Evolutionary conservation across 1,140 invertebrate genomes (phyloP).

Genomic region (Theocolax elegans): DNA sequence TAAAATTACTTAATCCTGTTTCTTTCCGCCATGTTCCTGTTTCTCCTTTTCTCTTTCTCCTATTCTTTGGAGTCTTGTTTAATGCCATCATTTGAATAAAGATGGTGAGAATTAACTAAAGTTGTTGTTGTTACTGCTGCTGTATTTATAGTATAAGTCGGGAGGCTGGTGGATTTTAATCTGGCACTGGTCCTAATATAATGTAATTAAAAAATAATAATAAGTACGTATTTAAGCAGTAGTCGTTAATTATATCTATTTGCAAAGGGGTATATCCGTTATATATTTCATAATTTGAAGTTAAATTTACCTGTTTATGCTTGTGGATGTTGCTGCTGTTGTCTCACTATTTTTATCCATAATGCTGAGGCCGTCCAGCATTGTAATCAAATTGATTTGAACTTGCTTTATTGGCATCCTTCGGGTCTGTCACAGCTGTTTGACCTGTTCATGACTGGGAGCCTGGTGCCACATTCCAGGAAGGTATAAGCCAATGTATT

Average conservation of each 20-base stretch:
- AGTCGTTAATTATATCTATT: no score
- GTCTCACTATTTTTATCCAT: conserved; percentile 88
- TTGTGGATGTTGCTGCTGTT: conserved; percentile 63
- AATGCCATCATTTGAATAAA: no score
- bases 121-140: conserved; percentile 43
- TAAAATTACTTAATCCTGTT: no score
- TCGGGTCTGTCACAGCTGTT: conserved; percentile 56
- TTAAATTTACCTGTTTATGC: conserved; percentile 53
- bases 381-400: conserved; percentile 93
- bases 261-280: no score
- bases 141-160: neutral
- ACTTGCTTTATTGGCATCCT: conserved; percentile 69
- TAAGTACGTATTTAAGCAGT: no score
- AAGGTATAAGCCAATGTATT: conserved; percentile 64
- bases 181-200: conserved; percentile 54
- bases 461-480: conserved; percentile 61
- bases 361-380: conserved; percentile 98
- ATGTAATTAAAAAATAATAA: no score
- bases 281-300: no score
- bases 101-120: no score
- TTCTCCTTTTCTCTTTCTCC: no score
- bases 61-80: no score
- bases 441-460: conserved; percentile 65
- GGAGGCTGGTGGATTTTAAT: conserved; percentile 18
- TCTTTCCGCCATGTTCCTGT: no score